Conservation (phyloP, 2,113 vertebrate genomes). For the Salvelinus namaycush region DNA sequence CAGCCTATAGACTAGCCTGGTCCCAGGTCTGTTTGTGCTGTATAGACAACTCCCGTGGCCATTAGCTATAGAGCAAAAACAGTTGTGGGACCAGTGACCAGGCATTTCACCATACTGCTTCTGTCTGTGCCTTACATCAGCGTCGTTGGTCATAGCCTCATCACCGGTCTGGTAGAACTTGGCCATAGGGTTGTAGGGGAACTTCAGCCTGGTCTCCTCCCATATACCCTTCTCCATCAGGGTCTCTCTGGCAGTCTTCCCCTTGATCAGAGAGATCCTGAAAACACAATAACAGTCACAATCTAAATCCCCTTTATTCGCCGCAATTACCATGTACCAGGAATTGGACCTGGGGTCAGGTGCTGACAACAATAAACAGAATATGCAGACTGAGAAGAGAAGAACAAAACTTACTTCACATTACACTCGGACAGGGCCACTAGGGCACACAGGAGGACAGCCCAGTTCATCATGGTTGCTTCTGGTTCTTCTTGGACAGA, state of each 20-base stretch:
- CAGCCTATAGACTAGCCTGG: too few species aligned
- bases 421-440: slow-evolving; percentile 65
- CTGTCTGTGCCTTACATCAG: slow-evolving; percentile 59
- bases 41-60: too few species aligned
- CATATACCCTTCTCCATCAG: slow-evolving; percentile 71
- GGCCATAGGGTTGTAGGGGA: slow-evolving; percentile 49
- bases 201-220: slow-evolving; percentile 49
- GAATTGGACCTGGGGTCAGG: background rate
- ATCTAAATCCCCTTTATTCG: background rate
- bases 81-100: too few species aligned
- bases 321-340: background rate
- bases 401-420: slow-evolving; percentile 56
- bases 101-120: background rate
- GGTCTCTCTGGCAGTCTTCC: slow-evolving; percentile 65
- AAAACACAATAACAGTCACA: background rate
- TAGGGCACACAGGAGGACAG: slow-evolving; percentile 58
- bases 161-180: slow-evolving; percentile 49
- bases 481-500: background rate
- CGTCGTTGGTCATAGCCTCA: slow-evolving; percentile 68
- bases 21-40: too few species aligned
- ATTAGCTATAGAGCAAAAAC: too few species aligned
- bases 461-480: slow-evolving; percentile 63
- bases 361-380: background rate
- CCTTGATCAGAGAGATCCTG: slow-evolving; percentile 77
- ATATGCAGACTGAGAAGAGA: background rate